phyloP scores from a whole-genome alignment of 1,140 invertebrate species.

The Cherax quadricarinatus region DNA sequence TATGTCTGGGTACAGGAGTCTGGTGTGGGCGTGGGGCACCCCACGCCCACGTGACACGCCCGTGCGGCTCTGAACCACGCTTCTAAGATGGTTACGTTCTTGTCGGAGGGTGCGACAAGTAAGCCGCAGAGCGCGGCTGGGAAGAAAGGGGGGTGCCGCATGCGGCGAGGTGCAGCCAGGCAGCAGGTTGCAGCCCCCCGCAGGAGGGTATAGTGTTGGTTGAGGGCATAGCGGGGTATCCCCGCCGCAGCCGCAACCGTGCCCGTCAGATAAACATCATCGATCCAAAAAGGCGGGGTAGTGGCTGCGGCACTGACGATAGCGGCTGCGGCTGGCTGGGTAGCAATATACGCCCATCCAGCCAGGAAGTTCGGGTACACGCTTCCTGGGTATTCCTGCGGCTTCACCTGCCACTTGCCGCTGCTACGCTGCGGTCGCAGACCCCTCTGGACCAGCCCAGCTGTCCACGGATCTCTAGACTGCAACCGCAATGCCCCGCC shows the following conservation, averaged over 20 bases:
- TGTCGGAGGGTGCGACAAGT: conserved; percentile 43
- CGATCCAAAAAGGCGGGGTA: conserved; percentile 88
- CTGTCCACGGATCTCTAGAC: neutral
- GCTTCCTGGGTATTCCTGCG: conserved; percentile 81
- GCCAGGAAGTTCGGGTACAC: conserved; percentile 86
- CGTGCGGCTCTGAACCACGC: conserved; percentile 22
- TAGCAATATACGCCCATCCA: conserved; percentile 90
- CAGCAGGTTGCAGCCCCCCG: conserved; percentile 24
- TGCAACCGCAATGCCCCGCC: neutral
- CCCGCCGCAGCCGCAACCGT: conserved; percentile 79
- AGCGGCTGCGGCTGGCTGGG: conserved; percentile 77
- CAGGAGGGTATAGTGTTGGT: conserved; percentile 38
- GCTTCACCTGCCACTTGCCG: conserved; percentile 47
- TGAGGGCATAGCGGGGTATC: conserved; percentile 51
- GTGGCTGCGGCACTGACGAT: conserved; percentile 78
- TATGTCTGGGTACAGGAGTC: conserved; percentile 19
- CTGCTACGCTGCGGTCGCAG: conserved; percentile 16
- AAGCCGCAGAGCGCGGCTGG: conserved; percentile 26
- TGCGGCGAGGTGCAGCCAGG: neutral
- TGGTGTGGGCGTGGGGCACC: conserved; percentile 17
- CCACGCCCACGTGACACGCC: neutral
- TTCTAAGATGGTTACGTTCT: conserved; percentile 34
- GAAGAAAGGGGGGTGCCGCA: no score
- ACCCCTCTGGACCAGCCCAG: conserved; percentile 47
- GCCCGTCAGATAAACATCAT: conserved; percentile 88